A percentile compares a stretch with the other conserved stretches of the same genome.
These are phyloP conservation scores for Epiblema foenella DNA, from an alignment of 2,888 invertebrate genomes.

Conservation along the genomic window DNA sequence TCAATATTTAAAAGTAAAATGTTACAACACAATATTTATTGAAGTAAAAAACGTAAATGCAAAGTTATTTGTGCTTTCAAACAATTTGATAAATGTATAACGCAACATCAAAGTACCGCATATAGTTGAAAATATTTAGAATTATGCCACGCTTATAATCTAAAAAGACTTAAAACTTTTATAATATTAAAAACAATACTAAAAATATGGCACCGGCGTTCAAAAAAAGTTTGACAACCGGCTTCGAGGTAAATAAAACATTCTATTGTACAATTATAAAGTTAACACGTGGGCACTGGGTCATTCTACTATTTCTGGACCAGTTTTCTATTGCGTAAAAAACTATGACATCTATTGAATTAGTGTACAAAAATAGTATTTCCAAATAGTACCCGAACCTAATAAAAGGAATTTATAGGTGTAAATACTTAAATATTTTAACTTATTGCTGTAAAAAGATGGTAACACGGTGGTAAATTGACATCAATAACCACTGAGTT, in stretches of 20 bases:
- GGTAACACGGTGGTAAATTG: no score
- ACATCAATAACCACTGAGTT: no score
- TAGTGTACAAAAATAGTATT: no score
- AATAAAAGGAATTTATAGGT: no score
- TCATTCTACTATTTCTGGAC: no score
- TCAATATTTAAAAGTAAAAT: conserved; percentile 2
- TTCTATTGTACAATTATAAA: conserved; percentile 25
- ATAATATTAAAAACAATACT: conserved; percentile 36
- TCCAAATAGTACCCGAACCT: no score
- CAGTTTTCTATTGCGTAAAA: no score
- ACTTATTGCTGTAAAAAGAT: no score
- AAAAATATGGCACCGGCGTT: conserved; percentile 40
- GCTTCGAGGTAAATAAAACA: conserved; percentile 40
- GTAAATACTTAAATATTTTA: no score
- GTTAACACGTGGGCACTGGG: conserved; percentile 1
- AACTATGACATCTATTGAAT: no score
- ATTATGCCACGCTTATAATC: conserved; percentile 33
- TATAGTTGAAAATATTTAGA: conserved; percentile 27
- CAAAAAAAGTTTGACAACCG: conserved; percentile 26
- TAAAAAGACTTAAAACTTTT: conserved; percentile 34
- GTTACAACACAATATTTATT: conserved; percentile 11
- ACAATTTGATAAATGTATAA: conserved; percentile 16
- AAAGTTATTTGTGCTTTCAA: conserved; percentile 32
- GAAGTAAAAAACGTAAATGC: conserved; percentile 48
- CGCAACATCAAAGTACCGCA: conserved; percentile 7